Evolutionary conservation across 1,140 invertebrate genomes (phyloP).

Genomic region (Pemphigus obesinymphae): DNA sequence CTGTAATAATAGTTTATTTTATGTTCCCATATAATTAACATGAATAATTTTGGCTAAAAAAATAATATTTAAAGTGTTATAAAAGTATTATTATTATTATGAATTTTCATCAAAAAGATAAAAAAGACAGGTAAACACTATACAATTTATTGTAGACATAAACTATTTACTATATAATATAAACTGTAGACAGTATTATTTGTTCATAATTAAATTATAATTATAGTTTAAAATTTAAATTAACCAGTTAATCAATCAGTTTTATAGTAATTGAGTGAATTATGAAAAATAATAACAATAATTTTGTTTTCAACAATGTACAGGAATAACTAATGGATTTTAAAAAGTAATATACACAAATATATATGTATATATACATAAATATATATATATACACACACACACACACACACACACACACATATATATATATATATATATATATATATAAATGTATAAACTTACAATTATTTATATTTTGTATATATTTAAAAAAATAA

Average conservation of each 20-base stretch:
- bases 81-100: neutral
- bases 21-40: neutral
- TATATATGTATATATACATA: neutral
- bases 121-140: neutral
- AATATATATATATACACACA: neutral
- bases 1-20: neutral
- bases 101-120: neutral
- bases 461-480: slow-evolving; percentile 1
- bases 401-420: neutral
- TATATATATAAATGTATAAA: neutral
- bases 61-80: neutral
- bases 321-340: slow-evolving; percentile 8
- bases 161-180: slow-evolving; percentile 4
- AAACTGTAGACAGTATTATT: neutral
- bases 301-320: neutral
- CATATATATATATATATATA: neutral
- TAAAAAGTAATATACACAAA: neutral
- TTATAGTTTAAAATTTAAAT: neutral
- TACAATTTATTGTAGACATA: slow-evolving; percentile 24
- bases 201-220: slow-evolving; percentile 11
- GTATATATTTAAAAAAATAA: neutral
- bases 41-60: neutral
- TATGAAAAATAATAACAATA: neutral
- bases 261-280: neutral
- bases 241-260: neutral